phyloP scores from a whole-genome alignment of 2,113 vertebrate genomes.

The Okapia johnstoni region DNA sequence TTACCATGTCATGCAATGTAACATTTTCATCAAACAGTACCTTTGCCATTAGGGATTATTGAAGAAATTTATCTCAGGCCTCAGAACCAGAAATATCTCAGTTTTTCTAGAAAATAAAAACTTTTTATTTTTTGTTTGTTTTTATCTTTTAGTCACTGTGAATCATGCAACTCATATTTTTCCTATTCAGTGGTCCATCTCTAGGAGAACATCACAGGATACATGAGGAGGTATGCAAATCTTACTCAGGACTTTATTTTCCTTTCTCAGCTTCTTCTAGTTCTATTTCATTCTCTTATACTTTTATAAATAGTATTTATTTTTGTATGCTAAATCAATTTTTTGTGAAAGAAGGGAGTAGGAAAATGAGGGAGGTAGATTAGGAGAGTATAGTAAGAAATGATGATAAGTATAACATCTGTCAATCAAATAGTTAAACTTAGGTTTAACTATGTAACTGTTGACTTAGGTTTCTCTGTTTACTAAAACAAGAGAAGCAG shows the following conservation, averaged over 20 bases:
- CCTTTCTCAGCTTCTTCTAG: not conserved
- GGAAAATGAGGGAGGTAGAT: not conserved
- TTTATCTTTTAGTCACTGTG: not conserved
- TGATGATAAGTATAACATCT: not conserved
- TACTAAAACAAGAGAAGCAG: not conserved
- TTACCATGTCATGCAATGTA: not conserved
- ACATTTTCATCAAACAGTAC: slow-evolving; percentile 10
- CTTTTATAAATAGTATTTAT: not conserved
- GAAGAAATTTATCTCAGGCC: not conserved
- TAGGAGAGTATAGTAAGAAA: not conserved
- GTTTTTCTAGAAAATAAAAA: not conserved
- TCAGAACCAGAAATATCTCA: not conserved
- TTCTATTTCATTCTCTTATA: not conserved
- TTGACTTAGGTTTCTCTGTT: not conserved
- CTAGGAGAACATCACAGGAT: not conserved
- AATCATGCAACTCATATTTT: not conserved
- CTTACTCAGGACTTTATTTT: not conserved
- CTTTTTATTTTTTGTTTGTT: not conserved
- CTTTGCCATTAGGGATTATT: not conserved
- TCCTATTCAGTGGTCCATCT: not conserved
- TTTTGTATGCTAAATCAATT: slow-evolving; percentile 1
- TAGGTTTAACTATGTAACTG: not conserved
- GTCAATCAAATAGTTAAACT: not conserved
- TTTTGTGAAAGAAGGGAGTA: not conserved
- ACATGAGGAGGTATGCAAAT: not conserved